These are phyloP conservation scores for Melipona bicolor DNA, from an alignment of 2,888 invertebrate genomes.

Conservation along the genomic window DNA sequence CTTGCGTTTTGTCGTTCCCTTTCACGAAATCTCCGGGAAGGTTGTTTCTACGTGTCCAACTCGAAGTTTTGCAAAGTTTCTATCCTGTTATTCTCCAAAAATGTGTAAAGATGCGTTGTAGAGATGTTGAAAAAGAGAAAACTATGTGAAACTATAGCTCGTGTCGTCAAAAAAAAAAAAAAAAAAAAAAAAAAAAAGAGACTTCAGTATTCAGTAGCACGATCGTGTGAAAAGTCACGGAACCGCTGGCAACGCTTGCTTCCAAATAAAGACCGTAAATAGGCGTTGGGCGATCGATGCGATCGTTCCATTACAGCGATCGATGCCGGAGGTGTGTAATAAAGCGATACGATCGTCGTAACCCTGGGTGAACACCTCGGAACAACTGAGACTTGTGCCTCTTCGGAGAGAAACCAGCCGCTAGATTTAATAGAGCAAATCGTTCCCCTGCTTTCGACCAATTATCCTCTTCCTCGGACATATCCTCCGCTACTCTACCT, in stretches of 20 bases:
- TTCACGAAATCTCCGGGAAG: slow-evolving; percentile 20
- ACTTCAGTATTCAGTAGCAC: too few species aligned
- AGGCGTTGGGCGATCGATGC: slow-evolving; percentile 51
- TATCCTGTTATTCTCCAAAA: too few species aligned
- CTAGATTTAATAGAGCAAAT: slow-evolving; percentile 67
- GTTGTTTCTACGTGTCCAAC: background rate
- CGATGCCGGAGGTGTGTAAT: slow-evolving; percentile 51
- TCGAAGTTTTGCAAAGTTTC: background rate
- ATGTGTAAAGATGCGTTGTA: too few species aligned
- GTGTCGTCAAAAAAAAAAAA: too few species aligned
- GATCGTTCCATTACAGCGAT: slow-evolving; percentile 63
- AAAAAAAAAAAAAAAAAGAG: too few species aligned
- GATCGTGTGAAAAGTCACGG: slow-evolving; percentile 43
- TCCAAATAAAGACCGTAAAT: slow-evolving; percentile 49
- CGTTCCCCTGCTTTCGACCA: slow-evolving; percentile 61
- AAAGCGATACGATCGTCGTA: slow-evolving; percentile 61
- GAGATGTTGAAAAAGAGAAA: too few species aligned
- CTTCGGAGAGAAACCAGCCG: slow-evolving; percentile 27
- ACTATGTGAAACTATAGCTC: too few species aligned
- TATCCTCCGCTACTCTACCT: slow-evolving; percentile 13
- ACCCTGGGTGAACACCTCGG: slow-evolving; percentile 51
- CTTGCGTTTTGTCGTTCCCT: slow-evolving; percentile 52
- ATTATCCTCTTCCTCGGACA: slow-evolving; percentile 58
- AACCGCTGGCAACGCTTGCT: slow-evolving; percentile 36
- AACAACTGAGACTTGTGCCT: slow-evolving; percentile 34